A percentile compares a stretch with the other conserved stretches of the same genome.
Conservation (phyloP, 2,797 vertebrate genomes). For the Protosalanx chinensis region DNA sequence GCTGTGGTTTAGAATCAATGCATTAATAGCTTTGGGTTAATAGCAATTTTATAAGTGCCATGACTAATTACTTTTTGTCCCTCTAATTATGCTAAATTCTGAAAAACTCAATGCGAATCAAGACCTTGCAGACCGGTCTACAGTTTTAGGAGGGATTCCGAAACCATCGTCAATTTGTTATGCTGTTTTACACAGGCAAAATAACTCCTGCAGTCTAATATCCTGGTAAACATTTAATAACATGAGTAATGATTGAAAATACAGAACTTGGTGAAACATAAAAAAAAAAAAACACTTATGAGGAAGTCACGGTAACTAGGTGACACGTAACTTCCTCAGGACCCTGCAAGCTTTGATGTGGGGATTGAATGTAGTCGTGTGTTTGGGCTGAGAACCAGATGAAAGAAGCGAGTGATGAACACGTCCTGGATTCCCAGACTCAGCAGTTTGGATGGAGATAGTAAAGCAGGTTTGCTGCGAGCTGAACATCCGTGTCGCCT, state of each 20-base stretch:
- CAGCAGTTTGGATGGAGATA: too few species aligned
- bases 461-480: too few species aligned
- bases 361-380: too few species aligned
- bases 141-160: background rate
- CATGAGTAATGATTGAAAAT: too few species aligned
- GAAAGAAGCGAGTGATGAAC: background rate
- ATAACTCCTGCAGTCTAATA: too few species aligned
- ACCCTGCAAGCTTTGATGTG: too few species aligned
- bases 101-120: constrained; percentile 53
- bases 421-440: too few species aligned
- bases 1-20: constrained; percentile 62
- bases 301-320: too few species aligned
- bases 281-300: background rate
- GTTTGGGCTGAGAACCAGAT: background rate
- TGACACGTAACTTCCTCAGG: background rate
- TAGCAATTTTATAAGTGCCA: constrained; percentile 65
- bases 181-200: too few species aligned
- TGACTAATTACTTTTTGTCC: constrained; percentile 58
- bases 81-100: constrained; percentile 63
- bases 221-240: too few species aligned
- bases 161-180: background rate
- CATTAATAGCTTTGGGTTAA: constrained; percentile 64
- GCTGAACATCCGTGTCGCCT: too few species aligned
- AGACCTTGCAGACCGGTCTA: background rate
- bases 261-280: background rate